A percentile compares a stretch with the other conserved stretches of the same genome.
These are phyloP conservation scores for Byasa hedistus DNA, from an alignment of 2,888 invertebrate species.

Conservation along the genomic window DNA sequence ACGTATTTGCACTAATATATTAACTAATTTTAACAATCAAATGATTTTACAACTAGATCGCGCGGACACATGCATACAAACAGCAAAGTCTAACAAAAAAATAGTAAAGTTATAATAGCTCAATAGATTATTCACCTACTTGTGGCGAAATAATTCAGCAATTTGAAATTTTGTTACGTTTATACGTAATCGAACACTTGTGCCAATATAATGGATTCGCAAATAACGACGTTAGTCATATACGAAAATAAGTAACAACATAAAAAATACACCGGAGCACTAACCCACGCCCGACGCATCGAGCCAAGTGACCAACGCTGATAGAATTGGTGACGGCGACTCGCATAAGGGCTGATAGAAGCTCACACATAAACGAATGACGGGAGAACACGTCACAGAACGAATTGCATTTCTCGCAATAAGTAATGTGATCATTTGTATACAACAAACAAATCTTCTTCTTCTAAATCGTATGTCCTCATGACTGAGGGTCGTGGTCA, in stretches of 20 bases:
- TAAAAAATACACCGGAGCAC: conserved; percentile 48
- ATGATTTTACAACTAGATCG: too few relatives aligned
- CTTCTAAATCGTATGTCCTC: too few relatives aligned
- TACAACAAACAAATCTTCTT: too few relatives aligned
- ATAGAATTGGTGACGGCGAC: conserved; percentile 39
- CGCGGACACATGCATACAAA: too few relatives aligned
- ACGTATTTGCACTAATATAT: too few relatives aligned
- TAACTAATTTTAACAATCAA: too few relatives aligned
- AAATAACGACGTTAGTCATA: conserved; percentile 69
- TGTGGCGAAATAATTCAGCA: conserved; percentile 8
- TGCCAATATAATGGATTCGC: conserved; percentile 58
- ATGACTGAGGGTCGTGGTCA: too few relatives aligned
- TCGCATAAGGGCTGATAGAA: conserved; percentile 32
- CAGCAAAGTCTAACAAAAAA: too few relatives aligned
- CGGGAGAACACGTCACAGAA: not conserved
- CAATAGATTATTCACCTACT: not conserved
- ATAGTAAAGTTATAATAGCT: too few relatives aligned
- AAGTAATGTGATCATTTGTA: too few relatives aligned
- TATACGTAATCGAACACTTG: conserved; percentile 57
- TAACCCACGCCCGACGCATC: conserved; percentile 54
- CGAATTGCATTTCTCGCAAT: too few relatives aligned
- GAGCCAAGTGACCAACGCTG: conserved; percentile 51
- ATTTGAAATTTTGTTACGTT: not conserved
- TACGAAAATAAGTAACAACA: conserved; percentile 60
- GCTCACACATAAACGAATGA: conserved; percentile 44